These are phyloP conservation scores for Ctenopoma kingsleyae DNA, from an alignment of 2,797 vertebrate genomes.

Conservation along the genomic window DNA sequence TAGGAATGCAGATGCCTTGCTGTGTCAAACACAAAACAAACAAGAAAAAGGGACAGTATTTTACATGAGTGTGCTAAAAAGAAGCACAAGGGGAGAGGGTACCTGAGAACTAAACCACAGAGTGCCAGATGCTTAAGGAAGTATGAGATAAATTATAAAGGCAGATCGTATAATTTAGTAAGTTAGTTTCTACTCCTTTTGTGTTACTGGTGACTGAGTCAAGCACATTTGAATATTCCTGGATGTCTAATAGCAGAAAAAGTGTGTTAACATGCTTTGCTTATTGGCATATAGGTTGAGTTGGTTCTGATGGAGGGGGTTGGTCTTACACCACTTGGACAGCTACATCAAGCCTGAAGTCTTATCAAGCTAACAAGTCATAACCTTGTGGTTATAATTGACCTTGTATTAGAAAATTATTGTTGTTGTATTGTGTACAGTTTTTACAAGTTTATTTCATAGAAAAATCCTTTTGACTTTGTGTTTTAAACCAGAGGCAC, in stretches of 20 bases:
- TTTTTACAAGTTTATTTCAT: slow-evolving; percentile 16
- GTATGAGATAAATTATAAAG: not conserved
- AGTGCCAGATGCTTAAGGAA: slow-evolving; percentile 5
- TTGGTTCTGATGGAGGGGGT: slow-evolving; percentile 30
- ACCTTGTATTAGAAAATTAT: not conserved
- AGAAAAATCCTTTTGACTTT: not conserved
- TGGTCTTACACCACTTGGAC: slow-evolving; percentile 12
- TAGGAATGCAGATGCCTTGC: not conserved
- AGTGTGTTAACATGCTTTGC: slow-evolving; percentile 38
- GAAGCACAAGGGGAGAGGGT: not conserved
- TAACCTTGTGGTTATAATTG: slow-evolving; percentile 21
- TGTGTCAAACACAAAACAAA: slow-evolving; percentile 7
- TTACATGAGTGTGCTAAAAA: not conserved
- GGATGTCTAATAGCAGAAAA: slow-evolving; percentile 4
- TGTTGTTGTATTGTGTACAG: not conserved
- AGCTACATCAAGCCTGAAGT: slow-evolving; percentile 6
- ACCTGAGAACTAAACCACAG: not conserved
- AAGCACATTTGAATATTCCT: slow-evolving; percentile 18
- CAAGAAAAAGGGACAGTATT: not conserved
- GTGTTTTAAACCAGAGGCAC: slow-evolving; percentile 12
- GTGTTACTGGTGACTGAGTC: not conserved
- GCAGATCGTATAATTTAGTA: not conserved
- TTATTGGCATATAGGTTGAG: slow-evolving; percentile 12
- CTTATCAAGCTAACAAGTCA: slow-evolving; percentile 9
- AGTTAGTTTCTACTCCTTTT: slow-evolving; percentile 11